Evolutionary conservation across 2,888 invertebrate species (phyloP), one percentile per base, ranked within the genome.

Genomic region (Belgica antarctica): DNA sequence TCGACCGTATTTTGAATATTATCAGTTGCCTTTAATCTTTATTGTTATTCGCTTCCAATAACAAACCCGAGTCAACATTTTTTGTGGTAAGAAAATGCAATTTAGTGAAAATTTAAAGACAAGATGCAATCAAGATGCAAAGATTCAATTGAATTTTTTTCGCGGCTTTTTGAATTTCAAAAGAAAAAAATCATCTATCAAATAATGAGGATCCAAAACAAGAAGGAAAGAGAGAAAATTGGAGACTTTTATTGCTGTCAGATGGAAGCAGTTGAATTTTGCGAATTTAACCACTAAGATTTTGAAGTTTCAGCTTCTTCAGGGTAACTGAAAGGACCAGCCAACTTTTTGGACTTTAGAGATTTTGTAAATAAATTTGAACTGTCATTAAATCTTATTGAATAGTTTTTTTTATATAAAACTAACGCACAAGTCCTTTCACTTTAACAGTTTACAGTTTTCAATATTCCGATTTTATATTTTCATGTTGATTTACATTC

Each of bases 31-130:
- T 70, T 62, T 36, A 63, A 62, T 70, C 62, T 62, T 62, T 63
- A 63, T 63, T 70, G 34, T 70, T 63, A 36, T 70, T 41, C 31
- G 34, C 15, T 70, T 34, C 22, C 62, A 62, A 62, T 62, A 17
- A 62, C 62, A 19, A 62, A 62, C 62, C 15, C 2, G 36, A 34
- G 17, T 62, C 19, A 72, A 70, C 71, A 63, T 70, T 71, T 71
- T 69, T 71, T 72, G 70, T 71, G 71, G 68, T 72, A 71, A 66
- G 71, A 72, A 72, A 72, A 72, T 72, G 72, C 71, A 63, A 71
- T 71, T 70, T 70, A 65, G 62, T 47, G 70, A 59, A 68, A 59
- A 71, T 69, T 47, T 22, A 71, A 63, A 71, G 65, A 72, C 28
- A 41, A 34, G n/a, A n/a, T n/a, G n/a, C 57, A 46, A 61, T 61